phyloP scores from a whole-genome alignment of 2,888 invertebrate genomes.

The Drosophila fulvimacula region DNA sequence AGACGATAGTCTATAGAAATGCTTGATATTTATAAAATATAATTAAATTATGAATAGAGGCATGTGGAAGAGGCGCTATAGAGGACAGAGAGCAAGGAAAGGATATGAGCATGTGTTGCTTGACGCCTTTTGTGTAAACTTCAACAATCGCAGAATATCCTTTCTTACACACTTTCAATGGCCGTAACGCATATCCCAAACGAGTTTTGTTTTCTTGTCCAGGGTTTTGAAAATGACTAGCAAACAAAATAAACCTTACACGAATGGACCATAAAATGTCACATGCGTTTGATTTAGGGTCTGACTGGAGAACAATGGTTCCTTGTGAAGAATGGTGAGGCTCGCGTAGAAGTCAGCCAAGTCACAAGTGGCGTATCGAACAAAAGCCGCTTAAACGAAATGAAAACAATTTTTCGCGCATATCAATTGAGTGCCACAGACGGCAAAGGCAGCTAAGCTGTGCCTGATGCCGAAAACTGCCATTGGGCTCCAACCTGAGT shows the following conservation, averaged over 20 bases:
- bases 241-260: conserved; percentile 1
- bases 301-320: not conserved
- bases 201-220: not conserved
- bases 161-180: not conserved
- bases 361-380: conserved; percentile 44
- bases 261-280: conserved; percentile 15
- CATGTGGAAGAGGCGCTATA: not conserved
- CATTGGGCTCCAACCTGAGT: conserved; percentile 3
- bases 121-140: not conserved
- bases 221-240: conserved; percentile 1
- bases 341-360: conserved; percentile 2
- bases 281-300: conserved; percentile 3
- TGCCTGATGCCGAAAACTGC: conserved; percentile 11
- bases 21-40: not conserved
- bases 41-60: not conserved
- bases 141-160: not conserved
- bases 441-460: conserved; percentile 6
- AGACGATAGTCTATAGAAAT: not conserved
- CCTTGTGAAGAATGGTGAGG: not conserved
- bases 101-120: not conserved
- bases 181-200: not conserved
- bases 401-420: conserved; percentile 61
- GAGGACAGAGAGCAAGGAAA: too few species aligned
- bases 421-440: conserved; percentile 61
- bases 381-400: conserved; percentile 52